Evolutionary conservation across 2,888 invertebrate species (phyloP).

Genomic region (Lycophotia porphyrea): DNA sequence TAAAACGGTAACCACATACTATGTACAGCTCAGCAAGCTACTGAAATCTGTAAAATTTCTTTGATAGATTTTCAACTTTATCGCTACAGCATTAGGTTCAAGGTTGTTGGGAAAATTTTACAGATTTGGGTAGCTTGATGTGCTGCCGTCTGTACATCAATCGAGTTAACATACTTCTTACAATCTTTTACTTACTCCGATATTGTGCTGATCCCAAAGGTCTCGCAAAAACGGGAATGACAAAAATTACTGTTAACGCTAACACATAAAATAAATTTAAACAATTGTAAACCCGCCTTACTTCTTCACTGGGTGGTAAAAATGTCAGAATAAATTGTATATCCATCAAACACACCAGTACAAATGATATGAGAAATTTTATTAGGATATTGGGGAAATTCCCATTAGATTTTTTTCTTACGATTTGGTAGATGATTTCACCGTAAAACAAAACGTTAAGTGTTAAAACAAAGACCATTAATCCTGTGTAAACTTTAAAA

Average conservation of each 20-base stretch:
- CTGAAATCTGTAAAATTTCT: too few species aligned
- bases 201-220: background rate
- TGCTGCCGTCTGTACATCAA: too few species aligned
- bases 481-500: background rate
- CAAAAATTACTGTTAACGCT: background rate
- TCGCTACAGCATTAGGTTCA: too few species aligned
- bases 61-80: too few species aligned
- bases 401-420: background rate
- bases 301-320: background rate
- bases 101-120: too few species aligned
- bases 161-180: background rate
- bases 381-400: background rate
- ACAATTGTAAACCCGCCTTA: background rate
- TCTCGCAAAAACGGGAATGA: background rate
- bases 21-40: too few species aligned
- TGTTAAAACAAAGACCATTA: background rate
- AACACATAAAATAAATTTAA: background rate
- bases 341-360: background rate
- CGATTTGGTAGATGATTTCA: conserved; percentile 1
- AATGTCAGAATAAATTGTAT: background rate
- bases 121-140: too few species aligned
- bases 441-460: background rate
- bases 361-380: background rate
- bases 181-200: background rate
- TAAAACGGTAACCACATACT: too few species aligned